Conservation (phyloP, 2,113 vertebrate genomes). For the Misgurnus mizolepis region DNA sequence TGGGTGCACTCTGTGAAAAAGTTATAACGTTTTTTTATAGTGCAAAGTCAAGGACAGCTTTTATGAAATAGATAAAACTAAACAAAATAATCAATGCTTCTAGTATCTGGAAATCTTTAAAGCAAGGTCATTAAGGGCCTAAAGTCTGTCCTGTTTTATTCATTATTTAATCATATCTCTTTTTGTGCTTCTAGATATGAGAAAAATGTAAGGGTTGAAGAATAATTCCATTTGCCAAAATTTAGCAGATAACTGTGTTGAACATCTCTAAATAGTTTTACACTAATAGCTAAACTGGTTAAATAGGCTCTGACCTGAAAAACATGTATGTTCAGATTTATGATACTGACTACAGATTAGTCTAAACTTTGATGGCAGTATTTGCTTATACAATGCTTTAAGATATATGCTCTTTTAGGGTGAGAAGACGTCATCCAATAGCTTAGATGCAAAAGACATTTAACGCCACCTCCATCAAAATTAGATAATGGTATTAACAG, state of each 20-base stretch:
- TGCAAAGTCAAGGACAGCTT: conserved; percentile 10
- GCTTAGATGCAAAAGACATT: no score
- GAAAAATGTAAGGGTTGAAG: not conserved
- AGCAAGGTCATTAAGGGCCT: not conserved
- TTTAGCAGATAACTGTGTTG: no score
- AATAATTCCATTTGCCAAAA: not conserved
- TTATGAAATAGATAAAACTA: conserved; percentile 6
- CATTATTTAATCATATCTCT: not conserved
- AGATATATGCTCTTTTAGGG: no score
- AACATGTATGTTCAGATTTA: no score
- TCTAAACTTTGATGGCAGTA: no score
- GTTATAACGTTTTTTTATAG: not conserved
- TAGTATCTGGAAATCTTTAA: not conserved
- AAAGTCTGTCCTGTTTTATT: not conserved
- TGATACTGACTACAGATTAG: no score
- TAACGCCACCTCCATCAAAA: no score
- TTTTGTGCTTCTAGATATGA: not conserved
- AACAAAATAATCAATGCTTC: conserved; percentile 8
- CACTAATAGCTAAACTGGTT: no score
- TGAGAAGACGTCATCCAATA: not conserved
- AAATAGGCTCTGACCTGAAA: no score
- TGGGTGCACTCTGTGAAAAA: conserved; percentile 21
- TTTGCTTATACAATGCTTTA: no score
- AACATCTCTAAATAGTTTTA: no score
- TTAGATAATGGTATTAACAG: no score